Conservation (phyloP, 30 jellyfish, hydroid and myxozoan genomes). For the Turritopsis rubra region DNA sequence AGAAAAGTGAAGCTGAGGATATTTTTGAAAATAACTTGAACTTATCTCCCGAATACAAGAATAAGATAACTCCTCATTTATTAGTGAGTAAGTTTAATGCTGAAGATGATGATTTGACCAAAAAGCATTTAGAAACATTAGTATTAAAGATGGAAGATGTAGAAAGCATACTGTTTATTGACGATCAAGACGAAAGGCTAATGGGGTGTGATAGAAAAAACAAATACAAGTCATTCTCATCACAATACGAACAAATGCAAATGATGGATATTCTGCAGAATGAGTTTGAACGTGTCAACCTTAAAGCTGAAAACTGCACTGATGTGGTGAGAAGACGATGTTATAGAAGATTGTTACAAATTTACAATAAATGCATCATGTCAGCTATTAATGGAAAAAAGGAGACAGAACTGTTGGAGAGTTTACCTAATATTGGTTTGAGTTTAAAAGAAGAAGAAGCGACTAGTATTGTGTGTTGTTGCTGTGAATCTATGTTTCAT, state of each 20-base stretch:
- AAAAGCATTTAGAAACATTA: background rate
- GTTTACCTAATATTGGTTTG: constrained; percentile 4
- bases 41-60: background rate
- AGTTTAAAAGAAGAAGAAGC: background rate
- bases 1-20: background rate
- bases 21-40: background rate
- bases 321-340: background rate
- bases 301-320: background rate
- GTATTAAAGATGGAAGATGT: constrained; percentile 15
- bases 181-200: background rate
- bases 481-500: constrained; percentile 11
- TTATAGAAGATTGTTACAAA: background rate
- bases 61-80: constrained; percentile 11
- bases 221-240: background rate
- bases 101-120: constrained; percentile 27
- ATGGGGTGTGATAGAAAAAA: background rate
- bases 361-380: background rate
- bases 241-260: constrained; percentile 16
- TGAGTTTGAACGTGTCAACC: background rate
- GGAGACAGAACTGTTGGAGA: background rate
- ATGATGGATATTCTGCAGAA: constrained; percentile 6
- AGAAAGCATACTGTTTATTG: background rate
- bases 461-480: constrained; percentile 4
- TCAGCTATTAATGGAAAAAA: constrained; percentile 14
- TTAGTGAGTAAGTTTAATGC: background rate